Percentiles rank a stretch among this genome's conserved stretches.
phyloP scores from a whole-genome alignment of 2,888 invertebrate genomes.

The Lysandra coridon region DNA sequence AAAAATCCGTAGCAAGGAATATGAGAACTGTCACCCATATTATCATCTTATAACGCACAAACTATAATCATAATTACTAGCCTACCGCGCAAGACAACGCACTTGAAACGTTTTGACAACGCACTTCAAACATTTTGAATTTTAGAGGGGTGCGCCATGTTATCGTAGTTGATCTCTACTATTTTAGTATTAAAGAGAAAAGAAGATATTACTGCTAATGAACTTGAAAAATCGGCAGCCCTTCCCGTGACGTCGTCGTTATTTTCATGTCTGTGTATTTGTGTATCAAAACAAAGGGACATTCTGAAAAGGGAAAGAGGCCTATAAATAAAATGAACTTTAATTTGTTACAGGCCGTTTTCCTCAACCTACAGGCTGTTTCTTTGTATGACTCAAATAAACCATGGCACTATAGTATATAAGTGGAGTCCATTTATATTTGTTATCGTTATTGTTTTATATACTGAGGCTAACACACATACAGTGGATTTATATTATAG shows the following conservation, averaged over 20 bases:
- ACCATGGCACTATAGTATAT: background rate
- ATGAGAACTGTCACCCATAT: too few relatives aligned
- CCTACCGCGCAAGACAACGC: too few relatives aligned
- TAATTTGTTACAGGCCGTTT: background rate
- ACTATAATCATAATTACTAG: too few relatives aligned
- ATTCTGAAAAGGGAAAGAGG: background rate
- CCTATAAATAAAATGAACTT: constrained; percentile 22
- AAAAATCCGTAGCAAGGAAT: too few relatives aligned
- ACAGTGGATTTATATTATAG: too few relatives aligned
- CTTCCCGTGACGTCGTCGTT: background rate
- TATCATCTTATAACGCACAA: too few relatives aligned
- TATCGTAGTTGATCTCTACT: too few relatives aligned
- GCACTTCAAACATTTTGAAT: too few relatives aligned
- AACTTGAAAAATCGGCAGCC: background rate
- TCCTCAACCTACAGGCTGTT: background rate
- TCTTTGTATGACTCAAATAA: background rate
- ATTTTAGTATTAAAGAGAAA: background rate
- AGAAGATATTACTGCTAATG: background rate
- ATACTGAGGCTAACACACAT: background rate
- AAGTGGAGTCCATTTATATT: background rate
- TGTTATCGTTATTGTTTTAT: background rate
- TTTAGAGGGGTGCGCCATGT: too few relatives aligned
- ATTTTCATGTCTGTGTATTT: background rate
- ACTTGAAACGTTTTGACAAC: too few relatives aligned
- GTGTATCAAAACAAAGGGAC: background rate